Evolutionary conservation across 2,888 invertebrate species (phyloP), one percentile per base, ranked within the genome.

Genomic region (Strigamia transsilvanica): DNA sequence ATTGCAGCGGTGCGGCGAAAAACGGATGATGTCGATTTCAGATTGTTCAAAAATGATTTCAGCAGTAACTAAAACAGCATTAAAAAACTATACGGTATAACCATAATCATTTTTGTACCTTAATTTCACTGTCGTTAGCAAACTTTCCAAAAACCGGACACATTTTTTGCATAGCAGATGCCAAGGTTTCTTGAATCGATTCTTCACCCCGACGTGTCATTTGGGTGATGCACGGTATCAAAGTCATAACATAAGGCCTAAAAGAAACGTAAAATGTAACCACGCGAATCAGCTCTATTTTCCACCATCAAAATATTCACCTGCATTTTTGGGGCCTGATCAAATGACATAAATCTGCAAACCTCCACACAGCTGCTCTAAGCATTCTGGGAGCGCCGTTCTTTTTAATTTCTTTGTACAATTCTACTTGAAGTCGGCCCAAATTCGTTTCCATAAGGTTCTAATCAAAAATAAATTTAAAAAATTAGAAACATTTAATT

Each of bases 351-450:
- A 95, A 91, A 85, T 93, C 91, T 0, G 93, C 92, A 88, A 95
- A 95, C 83, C 94, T 89, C 89, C 91, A 92, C 5, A 96, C 88
- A 38, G 95, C 94, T 79, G 94, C 93, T 84, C 93, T 90, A 79
- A 96, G 87, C 42, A 93, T 92, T 83, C 94, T 90, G 0, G 92
- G 90, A 51, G 90, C 87, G 4, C 94, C 93, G 88, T 94, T 94
- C 86, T 92, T 92, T 87, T 94, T 94, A 77, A 95, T 93, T 89
- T 94, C 94, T 85, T 93, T 93, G 86, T 93, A 94, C 73, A 96
- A 89, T 87, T 94, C 94, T 86, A 94, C 92, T 86, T 94, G 92
- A 82, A 95, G 91, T 86, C 94, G 92, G 34, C 92, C 91, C 13
- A 93, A 90, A 85, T 92, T 91, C 23, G 91, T 91, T 86, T 93